phyloP scores from a whole-genome alignment of 2,113 vertebrate species.

The Chaenogobius annularis region DNA sequence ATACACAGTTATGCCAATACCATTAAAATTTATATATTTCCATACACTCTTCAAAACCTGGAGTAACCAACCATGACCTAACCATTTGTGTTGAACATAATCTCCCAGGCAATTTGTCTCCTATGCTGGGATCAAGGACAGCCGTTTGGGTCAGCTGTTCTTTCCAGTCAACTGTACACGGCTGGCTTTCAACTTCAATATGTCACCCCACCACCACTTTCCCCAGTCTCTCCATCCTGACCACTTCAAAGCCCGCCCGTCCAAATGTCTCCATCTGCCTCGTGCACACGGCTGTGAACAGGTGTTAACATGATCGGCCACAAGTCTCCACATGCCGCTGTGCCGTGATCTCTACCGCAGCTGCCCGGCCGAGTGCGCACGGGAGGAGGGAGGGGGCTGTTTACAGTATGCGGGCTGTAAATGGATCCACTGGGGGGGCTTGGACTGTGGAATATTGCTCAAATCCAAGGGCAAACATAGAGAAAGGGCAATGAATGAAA shows the following conservation, averaged over 20 bases:
- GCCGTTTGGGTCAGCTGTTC: constrained; percentile 39
- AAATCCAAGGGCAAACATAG: constrained; percentile 57
- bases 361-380: constrained; percentile 48
- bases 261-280: constrained; percentile 44
- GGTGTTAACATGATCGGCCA: constrained; percentile 71
- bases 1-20: too few relatives aligned
- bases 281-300: constrained; percentile 62
- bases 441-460: constrained; percentile 34
- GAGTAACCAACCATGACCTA: background rate
- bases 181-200: constrained; percentile 46
- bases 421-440: constrained; percentile 28
- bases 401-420: constrained; percentile 43
- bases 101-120: background rate
- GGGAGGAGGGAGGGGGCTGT: constrained; percentile 12
- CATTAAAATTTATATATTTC: background rate
- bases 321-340: constrained; percentile 69
- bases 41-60: background rate
- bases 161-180: constrained; percentile 28
- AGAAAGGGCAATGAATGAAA: constrained; percentile 27
- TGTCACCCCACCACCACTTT: background rate
- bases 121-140: constrained; percentile 26
- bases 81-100: background rate
- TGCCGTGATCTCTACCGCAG: constrained; percentile 68
- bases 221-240: constrained; percentile 11
- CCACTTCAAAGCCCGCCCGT: constrained; percentile 43